Base-by-base conservation (phyloP, 2,797 vertebrate species). In the Prunella strophiata region DNA sequence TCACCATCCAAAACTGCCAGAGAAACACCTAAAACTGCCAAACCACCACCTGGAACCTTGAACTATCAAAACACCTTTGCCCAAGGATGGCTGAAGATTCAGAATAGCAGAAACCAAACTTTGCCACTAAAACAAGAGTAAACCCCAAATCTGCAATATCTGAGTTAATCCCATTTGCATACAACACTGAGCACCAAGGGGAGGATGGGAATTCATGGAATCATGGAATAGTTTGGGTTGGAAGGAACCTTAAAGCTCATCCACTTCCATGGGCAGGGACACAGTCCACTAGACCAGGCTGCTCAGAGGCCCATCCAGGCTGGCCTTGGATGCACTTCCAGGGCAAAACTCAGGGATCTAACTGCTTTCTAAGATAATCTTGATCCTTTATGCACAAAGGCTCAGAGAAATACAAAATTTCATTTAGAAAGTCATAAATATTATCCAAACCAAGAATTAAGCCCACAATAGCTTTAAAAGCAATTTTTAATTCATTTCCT, bases 1-100 rank as follows among this genome's bases (percentile, higher is more conserved):
- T 0, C 5, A 38, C 1, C 32, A 9, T 3, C 19, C 1, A 21
- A 0, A 50, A 3, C 7, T 40, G 36, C 25, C n/a, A 40, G 51
- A 8, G 1, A 5, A 6, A 2, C 21, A n/a, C 17, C 34, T 2
- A 40, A 2, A n/a, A 2, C 1, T 42, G 17, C 7, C 20, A 55
- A 36, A 38, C 2, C 13, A 25, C 1, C 17, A 17, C 29, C 7
- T 34, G 14, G 34, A 34, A 34, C 34, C 34, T 34, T 34, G 23
- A 45, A 10, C 13, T n/a, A 40, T 10, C 51, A 75, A 40, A 47
- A 1, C 22, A 11, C 50, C 16, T 81, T 7, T 59, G 58, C 23
- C 34, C 34, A 74, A 57, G 54, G 26, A 27, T 0, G 40, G 9
- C 32, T 62, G 7, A 79, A 59, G 34, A 74, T 52, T 11, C 4